phyloP scores from a whole-genome alignment of 1,140 invertebrate genomes.

The Cydia strobilella region DNA sequence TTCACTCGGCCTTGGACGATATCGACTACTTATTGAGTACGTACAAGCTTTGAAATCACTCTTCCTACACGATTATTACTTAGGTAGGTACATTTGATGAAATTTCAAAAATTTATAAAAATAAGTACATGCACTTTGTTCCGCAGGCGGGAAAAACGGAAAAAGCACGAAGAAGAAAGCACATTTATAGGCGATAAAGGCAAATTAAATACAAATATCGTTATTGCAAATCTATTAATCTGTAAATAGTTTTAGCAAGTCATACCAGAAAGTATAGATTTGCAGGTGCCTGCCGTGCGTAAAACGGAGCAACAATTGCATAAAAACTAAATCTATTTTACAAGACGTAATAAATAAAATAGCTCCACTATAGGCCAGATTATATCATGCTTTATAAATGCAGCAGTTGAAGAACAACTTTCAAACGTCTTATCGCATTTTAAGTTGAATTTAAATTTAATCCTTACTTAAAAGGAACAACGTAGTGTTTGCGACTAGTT shows the following conservation, averaged over 20 bases:
- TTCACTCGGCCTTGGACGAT: slow-evolving; percentile 64
- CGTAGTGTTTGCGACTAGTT: not conserved
- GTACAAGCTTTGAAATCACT: not conserved
- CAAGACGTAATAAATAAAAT: slow-evolving; percentile 54
- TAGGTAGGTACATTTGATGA: not conserved
- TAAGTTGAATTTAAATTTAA: not conserved
- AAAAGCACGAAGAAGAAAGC: no score
- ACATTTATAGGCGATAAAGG: no score
- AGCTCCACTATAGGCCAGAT: slow-evolving; percentile 44
- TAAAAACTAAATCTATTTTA: slow-evolving; percentile 59
- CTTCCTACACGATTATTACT: not conserved
- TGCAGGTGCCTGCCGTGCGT: slow-evolving; percentile 6
- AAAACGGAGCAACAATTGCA: slow-evolving; percentile 43
- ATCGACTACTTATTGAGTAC: slow-evolving; percentile 47
- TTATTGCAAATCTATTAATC: not conserved
- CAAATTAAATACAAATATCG: not conserved
- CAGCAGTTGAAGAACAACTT: slow-evolving; percentile 33
- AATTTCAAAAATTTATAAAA: not conserved
- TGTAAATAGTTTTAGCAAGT: not conserved
- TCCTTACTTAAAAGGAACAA: not conserved
- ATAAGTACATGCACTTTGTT: no score
- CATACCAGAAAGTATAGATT: not conserved
- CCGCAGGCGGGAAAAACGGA: not conserved
- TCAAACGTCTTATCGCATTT: not conserved
- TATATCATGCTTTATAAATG: slow-evolving; percentile 50